These are phyloP conservation scores for Euzophera pinguis DNA, from an alignment of 2,888 invertebrate genomes.

Conservation along the genomic window DNA sequence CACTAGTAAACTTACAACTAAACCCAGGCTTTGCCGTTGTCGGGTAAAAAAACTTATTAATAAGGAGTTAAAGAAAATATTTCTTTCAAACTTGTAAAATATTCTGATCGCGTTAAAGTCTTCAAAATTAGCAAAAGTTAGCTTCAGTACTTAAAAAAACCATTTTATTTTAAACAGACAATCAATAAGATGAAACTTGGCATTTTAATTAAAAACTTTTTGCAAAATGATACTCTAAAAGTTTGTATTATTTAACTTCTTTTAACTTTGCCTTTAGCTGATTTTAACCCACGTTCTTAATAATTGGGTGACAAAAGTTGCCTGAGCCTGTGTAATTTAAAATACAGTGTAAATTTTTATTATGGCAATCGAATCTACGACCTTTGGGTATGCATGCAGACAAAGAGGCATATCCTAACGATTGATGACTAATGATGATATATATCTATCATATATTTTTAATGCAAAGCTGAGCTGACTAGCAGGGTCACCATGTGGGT, in stretches of 20 bases:
- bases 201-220: constrained; percentile 4
- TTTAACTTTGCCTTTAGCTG: neutral
- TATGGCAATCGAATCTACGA: too few relatives aligned
- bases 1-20: too few relatives aligned
- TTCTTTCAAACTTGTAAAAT: neutral
- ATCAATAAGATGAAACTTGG: neutral
- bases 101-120: neutral
- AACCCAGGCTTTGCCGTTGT: too few relatives aligned
- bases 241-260: neutral
- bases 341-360: too few relatives aligned
- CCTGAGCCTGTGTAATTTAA: too few relatives aligned
- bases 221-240: neutral
- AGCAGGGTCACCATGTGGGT: too few relatives aligned
- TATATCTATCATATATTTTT: too few relatives aligned
- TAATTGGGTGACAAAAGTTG: neutral
- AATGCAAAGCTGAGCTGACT: too few relatives aligned
- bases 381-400: too few relatives aligned
- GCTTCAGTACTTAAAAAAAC: neutral
- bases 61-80: neutral
- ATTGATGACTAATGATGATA: too few relatives aligned
- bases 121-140: neutral
- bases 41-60: too few relatives aligned
- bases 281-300: neutral
- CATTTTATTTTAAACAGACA: constrained; percentile 3
- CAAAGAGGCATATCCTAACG: too few relatives aligned